These are phyloP conservation scores for Leucophenga varia DNA, from an alignment of 1,140 invertebrate genomes.

Conservation along the genomic window DNA sequence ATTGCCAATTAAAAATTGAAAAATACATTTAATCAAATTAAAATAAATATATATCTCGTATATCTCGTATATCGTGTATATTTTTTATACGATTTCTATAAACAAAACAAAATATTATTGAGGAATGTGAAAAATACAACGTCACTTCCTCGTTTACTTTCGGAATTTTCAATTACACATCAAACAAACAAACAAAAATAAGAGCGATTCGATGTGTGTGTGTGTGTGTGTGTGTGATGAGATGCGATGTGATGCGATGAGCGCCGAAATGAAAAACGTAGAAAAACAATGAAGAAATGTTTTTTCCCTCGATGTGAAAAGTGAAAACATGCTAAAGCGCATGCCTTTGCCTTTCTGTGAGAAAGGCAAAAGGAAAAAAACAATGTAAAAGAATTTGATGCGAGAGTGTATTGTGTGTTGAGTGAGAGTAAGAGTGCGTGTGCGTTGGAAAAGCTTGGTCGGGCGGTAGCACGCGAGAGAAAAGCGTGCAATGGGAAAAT, in stretches of 20 bases:
- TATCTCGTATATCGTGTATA: no score
- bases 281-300: conserved; percentile 22
- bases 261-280: not conserved
- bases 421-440: no score
- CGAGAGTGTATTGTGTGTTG: not conserved
- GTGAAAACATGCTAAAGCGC: conserved; percentile 25
- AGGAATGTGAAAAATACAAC: conserved; percentile 17
- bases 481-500: conserved; percentile 43
- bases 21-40: conserved; percentile 34
- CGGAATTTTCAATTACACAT: conserved; percentile 51
- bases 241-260: no score
- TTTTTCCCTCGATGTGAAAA: conserved; percentile 28
- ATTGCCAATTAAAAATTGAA: conserved; percentile 49
- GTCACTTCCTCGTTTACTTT: conserved; percentile 53
- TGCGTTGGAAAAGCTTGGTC: no score
- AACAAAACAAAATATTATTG: conserved; percentile 6
- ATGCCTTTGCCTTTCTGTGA: conserved; percentile 35
- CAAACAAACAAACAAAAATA: conserved; percentile 25
- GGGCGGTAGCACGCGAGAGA: no score
- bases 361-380: conserved; percentile 11
- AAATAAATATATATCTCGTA: no score
- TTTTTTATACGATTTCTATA: no score
- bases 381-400: no score
- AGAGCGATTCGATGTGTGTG: no score
- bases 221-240: no score